Evolutionary conservation across 1,140 invertebrate genomes (phyloP), one percentile per base, ranked within the genome.

Genomic region (Sycobia sp.): DNA sequence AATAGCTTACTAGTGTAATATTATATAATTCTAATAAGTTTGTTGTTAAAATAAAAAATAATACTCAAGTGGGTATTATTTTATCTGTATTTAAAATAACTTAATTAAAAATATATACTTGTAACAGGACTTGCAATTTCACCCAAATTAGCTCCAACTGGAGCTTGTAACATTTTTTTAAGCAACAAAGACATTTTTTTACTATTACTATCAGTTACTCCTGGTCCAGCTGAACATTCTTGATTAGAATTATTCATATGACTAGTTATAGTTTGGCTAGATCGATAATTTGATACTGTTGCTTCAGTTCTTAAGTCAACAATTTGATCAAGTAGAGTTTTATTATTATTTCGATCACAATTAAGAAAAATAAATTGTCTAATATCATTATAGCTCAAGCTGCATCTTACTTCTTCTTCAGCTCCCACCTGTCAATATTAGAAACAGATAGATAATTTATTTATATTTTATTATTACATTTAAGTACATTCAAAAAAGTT

Each of bases 121-220:
- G 69, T 50, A 3, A 71, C 67, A 5, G 76, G 73, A 38, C 71
- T 72, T 1, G 74, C 76, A 16, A 81, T 76, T 41, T 76, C 73
- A 23, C 74, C 74, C 11, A 80, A 65, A 69, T 79, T 79, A 1
- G 73, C 72, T n/a, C 79, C 78, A 11, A 69, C 66, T n/a, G 80
- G 80, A 11, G 80, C 79, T 57, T 81, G 76, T 0, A 82, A 60
- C 77, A 82, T 80, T 67, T 76, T 78, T 55, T 76, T 79, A 1
- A 82, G 23, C 5, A 81, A 57, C 16, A 76, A 62, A 1, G 76
- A 69, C 46, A 54, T 56, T n/a, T 56, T 62, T 18, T 41, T 56
- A 11, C 25, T 59, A 10, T 47, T 14, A 39, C 8, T 53, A 25
- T 51, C 44, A 39, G 47, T 22, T 14, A 64, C 71, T 5, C 65